Evolutionary conservation across 2,797 vertebrate species (phyloP).

Genomic region (Lutjanus campechanus): DNA sequence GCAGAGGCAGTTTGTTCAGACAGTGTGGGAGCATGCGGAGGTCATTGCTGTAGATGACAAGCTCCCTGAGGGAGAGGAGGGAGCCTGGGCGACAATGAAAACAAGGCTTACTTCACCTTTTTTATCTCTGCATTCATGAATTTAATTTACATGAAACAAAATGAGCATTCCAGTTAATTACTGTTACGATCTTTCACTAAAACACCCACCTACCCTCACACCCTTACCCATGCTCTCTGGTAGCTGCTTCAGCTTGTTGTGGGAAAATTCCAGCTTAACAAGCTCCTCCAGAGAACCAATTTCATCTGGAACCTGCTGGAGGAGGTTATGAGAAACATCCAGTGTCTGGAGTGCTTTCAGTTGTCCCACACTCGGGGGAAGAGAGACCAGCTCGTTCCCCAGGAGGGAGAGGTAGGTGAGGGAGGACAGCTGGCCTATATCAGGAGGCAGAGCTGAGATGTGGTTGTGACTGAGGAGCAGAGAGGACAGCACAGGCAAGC

Average conservation of each 20-base stretch:
- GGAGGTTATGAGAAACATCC: conserved; percentile 91
- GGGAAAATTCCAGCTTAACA: conserved; percentile 89
- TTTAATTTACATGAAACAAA: conserved; percentile 1
- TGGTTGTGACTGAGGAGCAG: conserved; percentile 92
- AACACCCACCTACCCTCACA: conserved; percentile 30
- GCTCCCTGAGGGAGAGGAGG: conserved; percentile 81
- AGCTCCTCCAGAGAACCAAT: conserved; percentile 87
- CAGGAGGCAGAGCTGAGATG: conserved; percentile 86
- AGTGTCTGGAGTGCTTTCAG: conserved; percentile 86
- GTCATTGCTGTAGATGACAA: conserved; percentile 84
- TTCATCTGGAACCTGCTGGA: conserved; percentile 89
- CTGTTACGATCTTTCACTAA: background rate
- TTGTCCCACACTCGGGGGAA: conserved; percentile 88
- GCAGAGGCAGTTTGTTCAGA: conserved; percentile 76
- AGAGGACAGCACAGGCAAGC: conserved; percentile 78
- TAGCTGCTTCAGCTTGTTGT: conserved; percentile 88
- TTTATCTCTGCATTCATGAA: background rate
- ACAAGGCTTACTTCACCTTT: background rate
- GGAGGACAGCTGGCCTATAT: conserved; percentile 83
- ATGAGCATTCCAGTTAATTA: background rate
- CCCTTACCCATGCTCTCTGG: conserved; percentile 91
- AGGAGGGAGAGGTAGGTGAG: conserved; percentile 89
- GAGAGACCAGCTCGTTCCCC: conserved; percentile 88
- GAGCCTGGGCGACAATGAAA: conserved; percentile 71
- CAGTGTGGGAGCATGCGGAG: conserved; percentile 79